These are phyloP conservation scores for Halictus quadricinctus DNA, from an alignment of 2,888 invertebrate genomes.

Conservation along the genomic window DNA sequence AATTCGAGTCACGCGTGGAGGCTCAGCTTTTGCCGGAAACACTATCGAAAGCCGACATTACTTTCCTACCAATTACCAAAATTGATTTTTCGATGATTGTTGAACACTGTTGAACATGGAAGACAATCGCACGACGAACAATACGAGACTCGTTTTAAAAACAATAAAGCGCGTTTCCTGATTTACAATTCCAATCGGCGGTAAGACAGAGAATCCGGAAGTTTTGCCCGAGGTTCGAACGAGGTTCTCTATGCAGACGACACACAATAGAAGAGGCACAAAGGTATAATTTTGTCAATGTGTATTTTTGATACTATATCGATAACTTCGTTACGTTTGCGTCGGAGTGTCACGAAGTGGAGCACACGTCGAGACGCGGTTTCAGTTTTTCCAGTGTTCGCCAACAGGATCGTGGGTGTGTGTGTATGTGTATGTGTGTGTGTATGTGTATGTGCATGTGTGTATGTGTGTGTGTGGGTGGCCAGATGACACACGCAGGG, in stretches of 20 bases:
- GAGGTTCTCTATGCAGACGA: slow-evolving; percentile 13
- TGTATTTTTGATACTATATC: slow-evolving; percentile 58
- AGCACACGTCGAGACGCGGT: neutral
- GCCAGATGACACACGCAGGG: neutral
- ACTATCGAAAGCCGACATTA: neutral
- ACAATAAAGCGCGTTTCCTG: neutral
- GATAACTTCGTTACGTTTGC: slow-evolving; percentile 43
- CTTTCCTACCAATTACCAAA: neutral
- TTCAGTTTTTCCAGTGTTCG: slow-evolving; percentile 24
- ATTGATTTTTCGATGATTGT: too few species aligned
- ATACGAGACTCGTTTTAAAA: neutral
- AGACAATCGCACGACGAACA: slow-evolving; percentile 9
- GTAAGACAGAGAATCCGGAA: slow-evolving; percentile 3
- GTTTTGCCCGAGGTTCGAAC: slow-evolving; percentile 40
- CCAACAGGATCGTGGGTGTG: neutral
- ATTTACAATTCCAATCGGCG: neutral
- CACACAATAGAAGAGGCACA: slow-evolving; percentile 38
- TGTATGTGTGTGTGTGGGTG: neutral
- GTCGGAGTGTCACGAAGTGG: slow-evolving; percentile 13
- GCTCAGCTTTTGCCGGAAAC: too few species aligned
- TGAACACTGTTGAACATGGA: slow-evolving; percentile 12
- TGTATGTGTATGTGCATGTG: neutral
- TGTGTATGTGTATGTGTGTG: neutral
- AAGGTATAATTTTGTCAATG: slow-evolving; percentile 51
- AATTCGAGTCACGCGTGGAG: too few species aligned